A percentile compares a stretch with the other conserved stretches of the same genome.
These are phyloP conservation scores for Tinea trinotella DNA, from an alignment of 2,888 invertebrate genomes.

Conservation along the genomic window DNA sequence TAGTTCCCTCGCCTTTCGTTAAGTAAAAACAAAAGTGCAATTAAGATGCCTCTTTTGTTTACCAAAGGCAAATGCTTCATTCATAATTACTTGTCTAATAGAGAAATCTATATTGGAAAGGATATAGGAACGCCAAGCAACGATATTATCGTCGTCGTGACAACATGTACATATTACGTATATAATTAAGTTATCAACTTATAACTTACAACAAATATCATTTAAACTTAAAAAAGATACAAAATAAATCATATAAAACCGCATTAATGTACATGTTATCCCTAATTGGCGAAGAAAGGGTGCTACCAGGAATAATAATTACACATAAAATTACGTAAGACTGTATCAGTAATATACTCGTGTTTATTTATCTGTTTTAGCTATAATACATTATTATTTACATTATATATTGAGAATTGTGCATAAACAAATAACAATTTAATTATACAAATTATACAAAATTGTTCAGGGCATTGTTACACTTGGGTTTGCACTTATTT, in stretches of 20 bases:
- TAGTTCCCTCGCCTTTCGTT: no score
- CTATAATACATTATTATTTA: conserved; percentile 74
- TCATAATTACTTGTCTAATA: no score
- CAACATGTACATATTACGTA: conserved; percentile 55
- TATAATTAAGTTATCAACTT: neutral
- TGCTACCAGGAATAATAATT: conserved; percentile 74
- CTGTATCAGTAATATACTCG: conserved; percentile 72
- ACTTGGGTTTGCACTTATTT: conserved; percentile 60
- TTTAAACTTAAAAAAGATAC: conserved; percentile 22
- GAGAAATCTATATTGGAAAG: conserved; percentile 16
- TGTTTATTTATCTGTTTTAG: conserved; percentile 72
- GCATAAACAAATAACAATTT: conserved; percentile 74
- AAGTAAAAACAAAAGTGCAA: no score
- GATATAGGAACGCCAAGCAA: conserved; percentile 52
- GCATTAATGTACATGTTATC: conserved; percentile 62
- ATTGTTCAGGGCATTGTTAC: conserved; percentile 66
- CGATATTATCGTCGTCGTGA: conserved; percentile 46
- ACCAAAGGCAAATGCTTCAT: no score
- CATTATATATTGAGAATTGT: conserved; percentile 74
- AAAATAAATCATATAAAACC: conserved; percentile 21
- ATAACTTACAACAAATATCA: conserved; percentile 2
- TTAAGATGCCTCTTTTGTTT: no score
- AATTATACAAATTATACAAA: conserved; percentile 72
- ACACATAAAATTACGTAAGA: conserved; percentile 62
- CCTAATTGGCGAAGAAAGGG: conserved; percentile 70